Percentiles rank a stretch among this genome's conserved stretches.
These are phyloP conservation scores for Barnardius zonarius DNA, from an alignment of 2,113 vertebrate species.

Conservation along the genomic window DNA sequence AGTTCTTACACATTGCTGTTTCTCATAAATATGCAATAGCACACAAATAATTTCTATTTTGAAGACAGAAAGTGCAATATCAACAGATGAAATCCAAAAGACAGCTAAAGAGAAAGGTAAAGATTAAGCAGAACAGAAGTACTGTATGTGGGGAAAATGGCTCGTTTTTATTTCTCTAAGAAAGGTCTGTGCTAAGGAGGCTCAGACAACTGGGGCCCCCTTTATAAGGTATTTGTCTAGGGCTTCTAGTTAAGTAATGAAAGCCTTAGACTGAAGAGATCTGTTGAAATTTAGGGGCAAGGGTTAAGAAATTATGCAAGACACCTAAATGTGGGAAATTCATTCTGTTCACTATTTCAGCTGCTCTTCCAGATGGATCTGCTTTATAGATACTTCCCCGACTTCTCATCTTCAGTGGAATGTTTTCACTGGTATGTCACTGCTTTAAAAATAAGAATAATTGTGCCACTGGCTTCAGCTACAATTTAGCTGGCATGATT, in stretches of 20 bases:
- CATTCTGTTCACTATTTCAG: constrained; percentile 55
- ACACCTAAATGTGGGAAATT: constrained; percentile 63
- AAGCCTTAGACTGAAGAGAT: constrained; percentile 15
- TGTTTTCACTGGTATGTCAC: constrained; percentile 52
- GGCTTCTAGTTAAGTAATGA: neutral
- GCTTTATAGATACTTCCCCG: constrained; percentile 46
- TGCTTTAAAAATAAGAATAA: constrained; percentile 52
- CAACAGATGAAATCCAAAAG: constrained; percentile 60
- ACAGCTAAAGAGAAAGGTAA: constrained; percentile 17
- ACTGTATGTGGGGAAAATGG: neutral
- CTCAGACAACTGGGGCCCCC: neutral
- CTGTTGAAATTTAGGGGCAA: constrained; percentile 47
- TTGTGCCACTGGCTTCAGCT: constrained; percentile 22
- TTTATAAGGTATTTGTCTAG: neutral
- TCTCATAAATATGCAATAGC: constrained; percentile 71
- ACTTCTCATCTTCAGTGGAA: constrained; percentile 54
- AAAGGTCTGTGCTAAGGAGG: neutral
- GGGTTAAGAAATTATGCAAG: constrained; percentile 65
- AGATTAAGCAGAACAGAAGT: neutral
- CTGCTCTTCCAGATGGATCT: constrained; percentile 66
- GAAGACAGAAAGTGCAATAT: constrained; percentile 24
- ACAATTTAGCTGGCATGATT: constrained; percentile 34
- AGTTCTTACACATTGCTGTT: constrained; percentile 37
- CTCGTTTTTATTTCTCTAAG: neutral
- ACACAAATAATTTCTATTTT: constrained; percentile 46